Conservation (phyloP, 2,797 vertebrate genomes). For the Discoglossus pictus region DNA sequence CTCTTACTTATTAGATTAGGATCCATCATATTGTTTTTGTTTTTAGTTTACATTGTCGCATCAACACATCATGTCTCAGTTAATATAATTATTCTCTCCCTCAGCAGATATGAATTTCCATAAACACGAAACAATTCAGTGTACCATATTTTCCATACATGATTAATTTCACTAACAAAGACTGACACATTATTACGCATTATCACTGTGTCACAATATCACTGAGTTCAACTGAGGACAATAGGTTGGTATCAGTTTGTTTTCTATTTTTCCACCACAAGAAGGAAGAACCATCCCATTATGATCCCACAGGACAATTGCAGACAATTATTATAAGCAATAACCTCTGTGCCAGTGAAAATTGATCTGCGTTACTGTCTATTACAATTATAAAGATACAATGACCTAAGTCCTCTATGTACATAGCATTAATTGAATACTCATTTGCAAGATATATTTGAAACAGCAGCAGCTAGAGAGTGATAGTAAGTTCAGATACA, state of each 20-base stretch:
- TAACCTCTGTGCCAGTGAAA: too few relatives aligned
- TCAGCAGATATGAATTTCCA: slow-evolving; percentile 13
- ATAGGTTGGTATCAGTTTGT: not conserved
- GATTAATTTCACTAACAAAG: slow-evolving; percentile 19
- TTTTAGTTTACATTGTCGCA: slow-evolving; percentile 41
- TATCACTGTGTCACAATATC: not conserved
- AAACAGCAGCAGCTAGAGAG: too few relatives aligned
- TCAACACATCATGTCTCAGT: slow-evolving; percentile 38
- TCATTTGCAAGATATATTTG: too few relatives aligned
- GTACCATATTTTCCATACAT: not conserved
- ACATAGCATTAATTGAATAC: too few relatives aligned
- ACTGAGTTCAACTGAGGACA: not conserved
- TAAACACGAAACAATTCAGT: slow-evolving; percentile 13
- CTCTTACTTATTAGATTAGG: slow-evolving; percentile 49
- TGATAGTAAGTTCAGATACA: too few relatives aligned
- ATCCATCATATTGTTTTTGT: slow-evolving; percentile 46
- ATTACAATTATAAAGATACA: too few relatives aligned
- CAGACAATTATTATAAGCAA: too few relatives aligned
- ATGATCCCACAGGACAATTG: too few relatives aligned
- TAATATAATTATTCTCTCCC: slow-evolving; percentile 45
- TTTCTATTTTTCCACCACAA: not conserved
- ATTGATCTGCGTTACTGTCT: too few relatives aligned
- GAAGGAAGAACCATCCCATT: too few relatives aligned
- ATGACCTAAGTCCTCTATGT: too few relatives aligned
- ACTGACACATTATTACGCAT: not conserved